Evolutionary conservation across 2,797 vertebrate species (phyloP), one percentile per base, ranked within the genome.

Genomic region (Cyprinodon diabolis): DNA sequence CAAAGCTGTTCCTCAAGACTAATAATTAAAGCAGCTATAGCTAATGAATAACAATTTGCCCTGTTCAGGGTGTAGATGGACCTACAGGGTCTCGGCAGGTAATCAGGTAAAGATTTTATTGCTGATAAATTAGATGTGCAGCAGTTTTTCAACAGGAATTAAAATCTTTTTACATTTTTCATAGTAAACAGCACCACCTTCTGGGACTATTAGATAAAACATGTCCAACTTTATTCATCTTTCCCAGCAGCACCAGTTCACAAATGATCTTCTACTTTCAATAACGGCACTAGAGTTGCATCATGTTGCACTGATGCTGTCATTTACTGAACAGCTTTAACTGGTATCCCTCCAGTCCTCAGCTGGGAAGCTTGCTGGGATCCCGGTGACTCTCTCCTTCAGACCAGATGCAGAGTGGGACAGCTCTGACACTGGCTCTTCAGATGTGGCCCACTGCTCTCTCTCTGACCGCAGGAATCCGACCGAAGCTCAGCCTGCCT

Each of bases 401-500:
- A 92, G 80, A 88, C 74, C 87, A 93, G 85, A 57, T 89, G 81
- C 74, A 93, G 82, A 0, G 89, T 75, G 48, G 93, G 92, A 75
- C 94, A 95, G 89, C 92, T 94, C 75, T 79, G 89, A 75, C 78
- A 74, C 66, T 67, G 78, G 66, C 63, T 85, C 70, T 57, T 77
- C 37, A 4, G 81, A 71, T 77, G 69, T 76, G 48, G 69, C 76
- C 73, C 62, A 69, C 70, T 74, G 2, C 79, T 77, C 23, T 19
- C 55, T 48, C 74, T 79, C 30, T 81, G 84, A 48, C 70, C 72
- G 35, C 57, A 68, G 69, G 77, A 78, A 72, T 68, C 70, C 21
- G 71, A 72, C 65, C 68, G 74, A 74, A 78, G 69, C 55, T 76
- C 89, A 7, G 74, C 57, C 51, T 2, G 52, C 63, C 92, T 92